These are phyloP conservation scores for Nycticorax nycticorax DNA, from an alignment of 2,113 vertebrate genomes.

Conservation along the genomic window DNA sequence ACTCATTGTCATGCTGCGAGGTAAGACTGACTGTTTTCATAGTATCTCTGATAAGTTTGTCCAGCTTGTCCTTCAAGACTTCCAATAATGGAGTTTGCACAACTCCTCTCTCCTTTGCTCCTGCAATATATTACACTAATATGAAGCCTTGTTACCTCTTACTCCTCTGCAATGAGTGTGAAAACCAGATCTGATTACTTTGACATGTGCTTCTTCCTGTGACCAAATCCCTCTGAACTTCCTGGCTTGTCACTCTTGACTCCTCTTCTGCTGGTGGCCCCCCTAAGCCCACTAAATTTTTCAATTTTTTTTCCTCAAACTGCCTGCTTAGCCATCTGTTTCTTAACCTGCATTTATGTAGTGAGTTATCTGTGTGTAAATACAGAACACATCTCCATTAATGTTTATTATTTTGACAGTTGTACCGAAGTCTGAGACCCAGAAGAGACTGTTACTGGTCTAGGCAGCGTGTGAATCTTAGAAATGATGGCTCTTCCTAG, in stretches of 20 bases:
- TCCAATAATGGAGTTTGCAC: background rate
- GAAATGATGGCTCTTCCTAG: background rate
- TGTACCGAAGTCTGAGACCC: background rate
- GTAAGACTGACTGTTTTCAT: background rate
- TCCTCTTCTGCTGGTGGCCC: background rate
- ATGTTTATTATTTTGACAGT: background rate
- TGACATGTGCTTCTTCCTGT: background rate
- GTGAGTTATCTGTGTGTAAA: background rate
- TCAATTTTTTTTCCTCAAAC: background rate
- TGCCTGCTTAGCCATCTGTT: background rate
- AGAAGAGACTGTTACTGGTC: background rate
- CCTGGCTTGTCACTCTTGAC: background rate
- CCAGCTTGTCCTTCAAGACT: background rate
- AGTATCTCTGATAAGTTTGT: background rate
- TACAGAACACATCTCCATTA: background rate
- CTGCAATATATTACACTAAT: background rate
- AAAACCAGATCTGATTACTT: background rate
- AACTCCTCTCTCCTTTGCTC: background rate
- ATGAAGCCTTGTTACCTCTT: background rate
- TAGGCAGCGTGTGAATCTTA: background rate
- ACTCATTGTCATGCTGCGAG: background rate
- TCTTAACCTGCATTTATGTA: background rate
- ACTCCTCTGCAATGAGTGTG: background rate
- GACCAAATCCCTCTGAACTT: background rate
- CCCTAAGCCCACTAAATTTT: background rate